Conservation (phyloP, 2,888 invertebrate species). For the Heliconius aoede region DNA sequence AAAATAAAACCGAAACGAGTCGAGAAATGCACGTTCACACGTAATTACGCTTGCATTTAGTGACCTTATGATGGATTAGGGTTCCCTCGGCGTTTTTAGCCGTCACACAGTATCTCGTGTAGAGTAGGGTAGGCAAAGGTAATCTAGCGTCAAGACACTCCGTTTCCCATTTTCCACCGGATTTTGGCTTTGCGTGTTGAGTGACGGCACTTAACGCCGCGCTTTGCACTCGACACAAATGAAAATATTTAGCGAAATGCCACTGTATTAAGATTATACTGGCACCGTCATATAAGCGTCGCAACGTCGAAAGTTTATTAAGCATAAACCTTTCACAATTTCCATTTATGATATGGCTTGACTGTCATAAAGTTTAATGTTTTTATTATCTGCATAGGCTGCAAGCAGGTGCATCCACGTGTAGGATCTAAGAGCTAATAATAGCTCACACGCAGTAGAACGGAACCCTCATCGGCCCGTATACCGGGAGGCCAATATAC, state of each 20-base stretch:
- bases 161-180: too few relatives aligned
- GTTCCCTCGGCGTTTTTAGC: conserved; percentile 29
- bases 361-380: conserved; percentile 33
- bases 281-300: conserved; percentile 11
- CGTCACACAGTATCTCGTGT: too few relatives aligned
- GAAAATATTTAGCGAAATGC: neutral
- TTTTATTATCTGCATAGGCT: conserved; percentile 37
- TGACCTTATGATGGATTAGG: conserved; percentile 48
- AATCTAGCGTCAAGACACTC: too few relatives aligned
- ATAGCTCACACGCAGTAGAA: conserved; percentile 38
- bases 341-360: conserved; percentile 16
- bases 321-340: conserved; percentile 24
- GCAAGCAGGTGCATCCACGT: conserved; percentile 38
- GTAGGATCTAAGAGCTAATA: conserved; percentile 38
- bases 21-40: conserved; percentile 66
- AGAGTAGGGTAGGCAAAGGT: too few relatives aligned
- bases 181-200: too few relatives aligned
- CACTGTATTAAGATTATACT: conserved; percentile 14
- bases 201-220: too few relatives aligned
- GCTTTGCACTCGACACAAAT: too few relatives aligned
- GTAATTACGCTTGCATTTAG: conserved; percentile 65
- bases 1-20: conserved; percentile 58
- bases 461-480: conserved; percentile 47
- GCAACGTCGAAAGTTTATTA: conserved; percentile 25
- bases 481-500: conserved; percentile 46